Percentiles rank a stretch among this genome's conserved stretches.
Conservation (phyloP, 2,888 invertebrate genomes). For the Acleris sparsana region DNA sequence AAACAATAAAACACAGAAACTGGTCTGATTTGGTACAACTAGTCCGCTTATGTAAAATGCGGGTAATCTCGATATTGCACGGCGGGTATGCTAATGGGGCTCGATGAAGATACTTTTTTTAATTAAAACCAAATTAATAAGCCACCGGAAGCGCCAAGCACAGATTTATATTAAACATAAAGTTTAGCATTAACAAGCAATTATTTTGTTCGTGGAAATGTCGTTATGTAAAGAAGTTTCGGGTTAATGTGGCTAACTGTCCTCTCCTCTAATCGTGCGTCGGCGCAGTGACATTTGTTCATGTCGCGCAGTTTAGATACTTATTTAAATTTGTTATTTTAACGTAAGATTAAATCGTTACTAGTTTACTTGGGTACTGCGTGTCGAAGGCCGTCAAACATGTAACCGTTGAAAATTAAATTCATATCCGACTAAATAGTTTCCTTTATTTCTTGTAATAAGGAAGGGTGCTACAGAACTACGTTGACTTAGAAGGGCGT, state of each 20-base stretch:
- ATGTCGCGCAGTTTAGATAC: conserved; percentile 27
- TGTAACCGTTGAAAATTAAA: too few species aligned
- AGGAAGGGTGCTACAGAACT: not conserved
- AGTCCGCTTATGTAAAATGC: conserved; percentile 50
- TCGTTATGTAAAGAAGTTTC: conserved; percentile 48
- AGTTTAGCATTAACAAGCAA: conserved; percentile 56
- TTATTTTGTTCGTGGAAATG: conserved; percentile 49
- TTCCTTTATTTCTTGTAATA: too few species aligned
- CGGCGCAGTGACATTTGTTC: conserved; percentile 24
- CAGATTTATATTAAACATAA: conserved; percentile 66
- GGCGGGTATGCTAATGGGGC: conserved; percentile 59
- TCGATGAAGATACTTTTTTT: conserved; percentile 50
- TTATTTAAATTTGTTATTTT: conserved; percentile 31
- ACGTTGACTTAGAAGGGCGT: not conserved
- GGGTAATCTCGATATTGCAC: conserved; percentile 50
- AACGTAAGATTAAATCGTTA: conserved; percentile 29
- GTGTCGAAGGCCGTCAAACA: too few species aligned
- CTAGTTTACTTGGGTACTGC: too few species aligned
- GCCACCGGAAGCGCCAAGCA: conserved; percentile 66
- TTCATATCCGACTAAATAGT: too few species aligned
- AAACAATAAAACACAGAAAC: conserved; percentile 61
- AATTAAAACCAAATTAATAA: conserved; percentile 56
- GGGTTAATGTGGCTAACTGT: conserved; percentile 28
- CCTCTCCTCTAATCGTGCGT: conserved; percentile 23
- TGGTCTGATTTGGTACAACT: conserved; percentile 45